phyloP scores from a whole-genome alignment of 2,113 vertebrate species.

The Otis tarda region DNA sequence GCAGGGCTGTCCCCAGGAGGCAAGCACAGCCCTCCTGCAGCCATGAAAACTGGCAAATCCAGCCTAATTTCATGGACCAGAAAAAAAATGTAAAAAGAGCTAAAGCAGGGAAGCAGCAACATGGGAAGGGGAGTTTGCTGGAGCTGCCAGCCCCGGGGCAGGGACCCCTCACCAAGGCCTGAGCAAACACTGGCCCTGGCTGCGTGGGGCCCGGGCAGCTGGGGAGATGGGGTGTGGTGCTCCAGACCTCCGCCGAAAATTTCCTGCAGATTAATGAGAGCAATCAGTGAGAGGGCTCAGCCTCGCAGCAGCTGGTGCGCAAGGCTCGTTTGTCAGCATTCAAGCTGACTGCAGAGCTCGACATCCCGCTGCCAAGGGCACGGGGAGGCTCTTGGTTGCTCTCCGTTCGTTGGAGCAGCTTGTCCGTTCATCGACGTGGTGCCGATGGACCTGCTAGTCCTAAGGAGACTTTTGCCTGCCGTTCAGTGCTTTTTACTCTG shows the following conservation, averaged over 20 bases:
- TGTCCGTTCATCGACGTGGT: not conserved
- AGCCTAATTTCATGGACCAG: not conserved
- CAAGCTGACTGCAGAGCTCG: not conserved
- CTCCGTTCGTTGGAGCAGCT: not conserved
- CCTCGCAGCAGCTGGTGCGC: rapidly evolving
- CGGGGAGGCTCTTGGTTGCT: not conserved
- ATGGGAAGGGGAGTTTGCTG: not conserved
- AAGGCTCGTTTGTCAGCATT: not conserved
- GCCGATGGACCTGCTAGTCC: not conserved
- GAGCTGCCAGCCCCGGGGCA: not conserved
- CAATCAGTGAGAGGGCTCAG: not conserved
- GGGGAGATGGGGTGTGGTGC: not conserved
- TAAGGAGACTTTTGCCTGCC: not conserved
- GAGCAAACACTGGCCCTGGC: not conserved
- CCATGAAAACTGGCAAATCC: not conserved
- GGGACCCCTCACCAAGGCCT: not conserved
- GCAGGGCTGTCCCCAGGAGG: not conserved
- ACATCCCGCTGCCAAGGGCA: not conserved
- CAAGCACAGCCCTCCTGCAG: not conserved
- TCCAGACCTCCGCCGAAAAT: not conserved
- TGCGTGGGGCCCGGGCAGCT: rapidly evolving
- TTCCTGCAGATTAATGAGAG: not conserved
- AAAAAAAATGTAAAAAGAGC: not conserved
- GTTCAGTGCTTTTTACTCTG: not conserved
- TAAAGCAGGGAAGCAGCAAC: not conserved